phyloP scores from a whole-genome alignment of 2,888 invertebrate species.

The Allygus modestus region DNA sequence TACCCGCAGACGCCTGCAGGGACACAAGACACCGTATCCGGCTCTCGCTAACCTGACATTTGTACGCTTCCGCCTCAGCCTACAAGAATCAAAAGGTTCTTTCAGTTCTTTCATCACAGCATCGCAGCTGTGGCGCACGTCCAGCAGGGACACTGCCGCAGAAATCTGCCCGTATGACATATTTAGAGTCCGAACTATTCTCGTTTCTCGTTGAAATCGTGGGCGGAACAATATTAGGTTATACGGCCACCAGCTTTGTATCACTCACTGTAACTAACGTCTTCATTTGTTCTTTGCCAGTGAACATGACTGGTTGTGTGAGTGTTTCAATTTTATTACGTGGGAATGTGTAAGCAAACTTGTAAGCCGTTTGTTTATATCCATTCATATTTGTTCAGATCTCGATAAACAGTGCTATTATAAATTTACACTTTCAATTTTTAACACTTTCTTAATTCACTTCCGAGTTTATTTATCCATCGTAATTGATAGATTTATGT shows the following conservation, averaged over 20 bases:
- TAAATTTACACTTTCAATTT: too few relatives aligned
- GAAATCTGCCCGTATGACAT: constrained; percentile 48
- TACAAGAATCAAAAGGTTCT: constrained; percentile 22
- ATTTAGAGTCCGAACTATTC: constrained; percentile 39
- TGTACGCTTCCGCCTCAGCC: neutral
- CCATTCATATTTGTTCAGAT: too few relatives aligned
- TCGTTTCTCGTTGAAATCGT: constrained; percentile 20
- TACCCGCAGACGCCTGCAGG: neutral
- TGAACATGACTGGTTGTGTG: too few relatives aligned
- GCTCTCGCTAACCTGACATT: neutral
- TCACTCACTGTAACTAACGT: neutral
- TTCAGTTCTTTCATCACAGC: constrained; percentile 24
- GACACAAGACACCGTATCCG: neutral
- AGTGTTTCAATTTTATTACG: too few relatives aligned
- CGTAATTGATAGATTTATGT: too few relatives aligned
- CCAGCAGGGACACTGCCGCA: neutral
- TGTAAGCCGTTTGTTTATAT: too few relatives aligned
- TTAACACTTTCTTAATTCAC: too few relatives aligned
- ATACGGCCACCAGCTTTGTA: constrained; percentile 2
- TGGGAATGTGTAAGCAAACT: too few relatives aligned
- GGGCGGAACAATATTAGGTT: constrained; percentile 34
- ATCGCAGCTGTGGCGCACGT: neutral
- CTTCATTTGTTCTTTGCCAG: too few relatives aligned
- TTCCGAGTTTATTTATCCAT: too few relatives aligned
- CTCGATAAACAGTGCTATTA: too few relatives aligned